These are phyloP conservation scores for Blastobasis adustella DNA, from an alignment of 2,888 invertebrate species.

Conservation along the genomic window DNA sequence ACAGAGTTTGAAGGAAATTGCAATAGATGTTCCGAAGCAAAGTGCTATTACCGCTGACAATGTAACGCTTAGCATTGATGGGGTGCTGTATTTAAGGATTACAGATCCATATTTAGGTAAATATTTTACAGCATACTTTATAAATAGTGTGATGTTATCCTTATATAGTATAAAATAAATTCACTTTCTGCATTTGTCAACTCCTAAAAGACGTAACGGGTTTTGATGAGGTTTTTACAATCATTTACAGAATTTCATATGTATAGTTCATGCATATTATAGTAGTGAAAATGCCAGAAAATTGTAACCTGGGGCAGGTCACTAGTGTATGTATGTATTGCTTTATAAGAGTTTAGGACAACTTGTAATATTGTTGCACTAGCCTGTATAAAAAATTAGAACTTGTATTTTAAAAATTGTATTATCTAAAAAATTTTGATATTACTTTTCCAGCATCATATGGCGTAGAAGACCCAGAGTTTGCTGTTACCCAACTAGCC, in stretches of 20 bases:
- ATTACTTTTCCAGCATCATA: constrained; percentile 81
- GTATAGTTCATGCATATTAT: too few relatives aligned
- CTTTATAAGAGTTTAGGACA: too few relatives aligned
- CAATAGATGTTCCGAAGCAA: constrained; percentile 99
- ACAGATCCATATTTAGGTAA: constrained; percentile 92
- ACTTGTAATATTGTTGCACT: too few relatives aligned
- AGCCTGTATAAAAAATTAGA: background rate
- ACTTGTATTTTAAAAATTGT: background rate
- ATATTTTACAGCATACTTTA: background rate
- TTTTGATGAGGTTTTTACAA: too few relatives aligned
- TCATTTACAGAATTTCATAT: too few relatives aligned
- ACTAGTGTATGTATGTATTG: too few relatives aligned
- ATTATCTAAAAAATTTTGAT: constrained; percentile 4
- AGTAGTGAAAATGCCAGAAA: too few relatives aligned
- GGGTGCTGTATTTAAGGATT: constrained; percentile 95
- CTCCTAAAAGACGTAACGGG: too few relatives aligned
- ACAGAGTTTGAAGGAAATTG: constrained; percentile 98
- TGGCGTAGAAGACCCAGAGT: constrained; percentile 99
- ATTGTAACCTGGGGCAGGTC: too few relatives aligned
- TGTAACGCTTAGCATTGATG: constrained; percentile 97
- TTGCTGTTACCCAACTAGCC: constrained; percentile 98
- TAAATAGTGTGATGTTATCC: too few relatives aligned
- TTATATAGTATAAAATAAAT: too few relatives aligned
- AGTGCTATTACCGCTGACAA: constrained; percentile 98
- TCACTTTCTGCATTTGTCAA: too few relatives aligned